phyloP scores from a whole-genome alignment of 2,113 vertebrate genomes.

The Odocoileus hemionus region DNA sequence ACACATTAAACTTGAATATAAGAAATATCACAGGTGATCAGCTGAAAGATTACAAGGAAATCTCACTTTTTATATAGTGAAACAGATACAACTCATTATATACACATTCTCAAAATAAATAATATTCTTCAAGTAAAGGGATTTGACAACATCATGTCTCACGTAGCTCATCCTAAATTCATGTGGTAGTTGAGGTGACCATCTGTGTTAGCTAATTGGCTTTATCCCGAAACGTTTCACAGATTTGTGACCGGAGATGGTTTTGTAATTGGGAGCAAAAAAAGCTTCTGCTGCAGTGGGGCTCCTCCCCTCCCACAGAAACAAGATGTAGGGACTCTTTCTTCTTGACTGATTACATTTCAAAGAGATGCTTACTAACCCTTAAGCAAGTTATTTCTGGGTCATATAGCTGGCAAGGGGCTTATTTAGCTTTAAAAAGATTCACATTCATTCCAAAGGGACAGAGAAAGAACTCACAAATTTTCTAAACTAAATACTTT shows the following conservation, averaged over 20 bases:
- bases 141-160: not conserved
- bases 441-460: not conserved
- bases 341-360: not conserved
- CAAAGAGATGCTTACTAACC: not conserved
- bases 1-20: not conserved
- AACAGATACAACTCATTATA: not conserved
- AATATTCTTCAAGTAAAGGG: not conserved
- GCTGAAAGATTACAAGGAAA: not conserved
- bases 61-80: not conserved
- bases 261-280: not conserved
- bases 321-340: not conserved
- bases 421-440: not conserved
- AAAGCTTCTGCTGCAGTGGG: not conserved
- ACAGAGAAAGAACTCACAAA: not conserved
- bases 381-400: not conserved
- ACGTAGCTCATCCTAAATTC: not conserved
- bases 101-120: not conserved
- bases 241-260: not conserved
- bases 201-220: not conserved
- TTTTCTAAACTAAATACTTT: not conserved
- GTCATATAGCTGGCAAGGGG: not conserved
- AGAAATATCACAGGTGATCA: not conserved
- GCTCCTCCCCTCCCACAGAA: not conserved
- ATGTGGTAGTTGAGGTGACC: not conserved
- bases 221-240: not conserved